phyloP scores from a whole-genome alignment of 2,797 vertebrate genomes.

The Crocodylus rhombifer region DNA sequence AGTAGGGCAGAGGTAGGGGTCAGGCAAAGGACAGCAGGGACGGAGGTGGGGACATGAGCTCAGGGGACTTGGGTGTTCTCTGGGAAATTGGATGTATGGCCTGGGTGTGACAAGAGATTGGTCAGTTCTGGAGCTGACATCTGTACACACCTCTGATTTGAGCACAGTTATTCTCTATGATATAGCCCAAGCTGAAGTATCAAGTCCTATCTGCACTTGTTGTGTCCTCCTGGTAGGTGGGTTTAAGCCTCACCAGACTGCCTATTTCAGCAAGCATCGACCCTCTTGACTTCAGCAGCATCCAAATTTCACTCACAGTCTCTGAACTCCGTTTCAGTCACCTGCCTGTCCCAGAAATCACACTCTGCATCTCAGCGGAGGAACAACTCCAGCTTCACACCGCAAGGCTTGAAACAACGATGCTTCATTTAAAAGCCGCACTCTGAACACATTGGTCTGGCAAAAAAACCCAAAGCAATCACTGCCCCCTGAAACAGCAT shows the following conservation, averaged over 20 bases:
- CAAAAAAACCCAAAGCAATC: too few species aligned
- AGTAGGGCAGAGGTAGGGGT: background rate
- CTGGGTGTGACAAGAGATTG: too few species aligned
- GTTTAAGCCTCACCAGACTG: too few species aligned
- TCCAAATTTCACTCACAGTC: accelerated
- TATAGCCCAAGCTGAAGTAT: background rate
- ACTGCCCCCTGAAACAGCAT: too few species aligned
- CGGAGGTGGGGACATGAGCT: background rate
- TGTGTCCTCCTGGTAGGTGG: accelerated
- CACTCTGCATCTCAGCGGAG: background rate
- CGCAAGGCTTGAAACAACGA: too few species aligned
- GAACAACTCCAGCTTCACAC: background rate
- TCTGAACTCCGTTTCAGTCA: background rate
- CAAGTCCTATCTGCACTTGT: background rate
- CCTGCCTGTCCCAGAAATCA: background rate
- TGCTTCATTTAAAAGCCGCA: too few species aligned
- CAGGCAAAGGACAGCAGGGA: background rate
- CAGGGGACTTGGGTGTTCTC: background rate
- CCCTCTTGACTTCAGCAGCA: background rate
- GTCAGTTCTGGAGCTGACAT: background rate
- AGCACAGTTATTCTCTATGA: accelerated
- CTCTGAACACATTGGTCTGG: too few species aligned
- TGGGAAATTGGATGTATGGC: background rate
- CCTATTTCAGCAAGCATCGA: too few species aligned
- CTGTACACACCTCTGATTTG: accelerated